Base-by-base conservation (phyloP, 1,140 invertebrate species). In the Zaprionus nigranus region DNA sequence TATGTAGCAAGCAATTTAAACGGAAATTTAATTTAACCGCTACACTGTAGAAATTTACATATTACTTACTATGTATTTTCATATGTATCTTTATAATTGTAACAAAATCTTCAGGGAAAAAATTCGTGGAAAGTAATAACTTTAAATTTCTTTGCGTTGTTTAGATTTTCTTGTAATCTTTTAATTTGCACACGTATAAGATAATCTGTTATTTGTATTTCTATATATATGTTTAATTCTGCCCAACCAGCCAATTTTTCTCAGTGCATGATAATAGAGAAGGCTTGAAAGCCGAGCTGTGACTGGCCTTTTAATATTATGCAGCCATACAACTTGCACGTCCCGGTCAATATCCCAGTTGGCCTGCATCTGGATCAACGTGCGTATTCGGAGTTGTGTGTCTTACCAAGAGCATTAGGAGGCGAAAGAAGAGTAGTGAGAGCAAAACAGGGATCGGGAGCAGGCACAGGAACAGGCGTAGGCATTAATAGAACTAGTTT, bases 401-500 rank as follows among this genome's bases (percentile, higher is more conserved):
- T 40, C 13, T n/a, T 5, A 5, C 2, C 40, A 24, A 20, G 12
- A 28, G 26, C 5, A 20, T 17, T 22, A 20, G 34, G 20, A 26
- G 51, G 38, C 20, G 30, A 20, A 34, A 46, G 36, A 36, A 34
- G 38, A 22, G 46, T 13, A 22, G 20, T n/a, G 20, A 5, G n/a
- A 49, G 6, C 46, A n/a, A 3, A 5, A 22, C 20, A 40, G 12
- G 57, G 15, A 38, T 49, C 40, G 40, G 57, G 34, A 34, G 28
- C 11, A 58, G 49, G 57, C 65, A 60, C 63, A 67, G 62, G 63
- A 57, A 51, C 20, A 56, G 49, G 78, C 54, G 72, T 26, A 68
- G 72, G 77, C 78, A 79, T 70, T 83, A 60, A 69, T 61, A 61
- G 56, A 88, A 88, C 84, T 79, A 88, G 84, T 88, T 88, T 88